phyloP scores from a whole-genome alignment of 2,113 vertebrate species.

The Pituophis catenifer region DNA sequence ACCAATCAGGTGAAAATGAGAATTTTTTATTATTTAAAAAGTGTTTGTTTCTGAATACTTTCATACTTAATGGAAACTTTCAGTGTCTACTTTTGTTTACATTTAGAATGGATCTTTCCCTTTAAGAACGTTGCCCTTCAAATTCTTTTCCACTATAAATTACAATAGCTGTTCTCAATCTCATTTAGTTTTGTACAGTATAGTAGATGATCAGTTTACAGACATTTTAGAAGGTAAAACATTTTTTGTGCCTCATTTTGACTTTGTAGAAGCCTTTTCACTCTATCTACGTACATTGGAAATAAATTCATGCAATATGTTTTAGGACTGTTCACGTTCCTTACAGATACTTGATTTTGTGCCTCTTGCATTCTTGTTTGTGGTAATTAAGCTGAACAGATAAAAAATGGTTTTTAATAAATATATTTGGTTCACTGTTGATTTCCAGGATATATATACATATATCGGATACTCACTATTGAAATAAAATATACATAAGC shows the following conservation, averaged over 20 bases:
- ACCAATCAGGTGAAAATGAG: neutral
- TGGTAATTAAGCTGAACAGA: neutral
- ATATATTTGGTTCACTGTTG: no score
- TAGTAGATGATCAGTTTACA: neutral
- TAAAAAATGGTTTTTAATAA: neutral
- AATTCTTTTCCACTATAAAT: neutral
- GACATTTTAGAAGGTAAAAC: neutral
- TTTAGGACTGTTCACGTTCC: neutral
- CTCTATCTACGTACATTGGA: neutral
- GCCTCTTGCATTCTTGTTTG: neutral
- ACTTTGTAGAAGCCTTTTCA: neutral
- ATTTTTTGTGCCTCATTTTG: neutral
- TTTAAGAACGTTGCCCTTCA: neutral
- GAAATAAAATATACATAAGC: neutral
- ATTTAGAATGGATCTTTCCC: neutral
- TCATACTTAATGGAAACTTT: neutral
- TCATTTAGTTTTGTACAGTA: neutral
- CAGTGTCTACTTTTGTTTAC: neutral
- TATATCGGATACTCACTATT: no score
- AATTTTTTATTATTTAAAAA: neutral
- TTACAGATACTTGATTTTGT: neutral
- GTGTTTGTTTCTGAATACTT: neutral
- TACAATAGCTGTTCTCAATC: neutral
- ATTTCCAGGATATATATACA: no score
- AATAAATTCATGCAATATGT: neutral